Base-by-base conservation (phyloP, 2,888 invertebrate species). In the Nineta flava region DNA sequence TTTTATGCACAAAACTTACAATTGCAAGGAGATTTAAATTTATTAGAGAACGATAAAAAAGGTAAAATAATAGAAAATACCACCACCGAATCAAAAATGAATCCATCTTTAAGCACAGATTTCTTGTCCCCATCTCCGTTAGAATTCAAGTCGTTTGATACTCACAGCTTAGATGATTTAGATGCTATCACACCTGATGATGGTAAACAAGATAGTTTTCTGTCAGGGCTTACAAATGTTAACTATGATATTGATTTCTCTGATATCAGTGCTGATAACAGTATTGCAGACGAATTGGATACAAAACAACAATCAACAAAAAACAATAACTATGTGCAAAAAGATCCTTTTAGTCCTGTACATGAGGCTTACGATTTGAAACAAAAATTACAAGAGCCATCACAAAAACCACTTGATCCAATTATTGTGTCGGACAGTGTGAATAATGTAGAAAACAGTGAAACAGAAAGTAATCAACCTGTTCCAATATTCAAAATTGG, bases 211-310 rank as follows among this genome's bases (percentile, higher is more conserved):
- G 73, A 74, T 7, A 73, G 75, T 51, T 65, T 77, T 34, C 70
- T 73, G 1, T 51, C 51, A 15, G 79, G 79, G 0, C 62, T 84
- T 21, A 76, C 79, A 19, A 79, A 80, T 58, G 76, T 85, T 12
- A 83, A 83, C 61, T 85, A 85, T 55, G 84, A 85, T 56, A 82
- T 84, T 50, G 83, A 84, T 62, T 67, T 83, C 51, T 83, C 83
- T 3, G 85, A 84, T 63, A 67, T 81, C 40, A 83, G 83, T 57
- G 80, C 75, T 0, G 84, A 84, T 9, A 83, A 82, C 58, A 83
- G 82, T 55, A 68, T 76, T 19, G 77, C 77, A 0, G 83, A 83
- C 32, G 71, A 70, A 53, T 53, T 66, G 40, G 65, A 66, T 3
- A 64, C 65, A 5, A 65, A 65, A 49, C 64, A 64, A 54, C 40